Base-by-base conservation (phyloP, 1,140 invertebrate species). In the Cydia splendana region DNA sequence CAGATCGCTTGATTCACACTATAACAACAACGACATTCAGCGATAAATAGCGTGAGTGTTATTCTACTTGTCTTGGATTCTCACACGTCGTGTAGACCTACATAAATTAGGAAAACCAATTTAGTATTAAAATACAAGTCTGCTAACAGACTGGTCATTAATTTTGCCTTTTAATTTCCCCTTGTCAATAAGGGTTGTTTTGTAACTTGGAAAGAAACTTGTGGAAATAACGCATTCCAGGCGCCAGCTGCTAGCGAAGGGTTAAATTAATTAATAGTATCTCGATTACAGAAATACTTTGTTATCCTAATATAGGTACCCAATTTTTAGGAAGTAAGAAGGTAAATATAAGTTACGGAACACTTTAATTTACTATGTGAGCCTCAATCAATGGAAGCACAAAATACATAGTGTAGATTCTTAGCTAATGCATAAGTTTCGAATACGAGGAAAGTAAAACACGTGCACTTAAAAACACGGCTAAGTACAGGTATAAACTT, bases 201-300 rank as follows among this genome's bases (percentile, higher is more conserved):
- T 24, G 57, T n/a, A 62, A 62, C 18, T 62, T 62, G 18, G 57
- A 62, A 62, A 24, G 18, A 62, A 62, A 62, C 57, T 62, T 62
- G 57, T 62, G 57, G 20, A 62, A 62, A 62, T 62, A 62, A 62
- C 57, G 57, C 57, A 62, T 62, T 62, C 57, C 57, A 20, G 20
- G 57, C 20, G 20, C 9, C 57, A 62, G 57, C 57, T 62, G 57
- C 20, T 10, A 10, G 57, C n/a, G 57, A 62, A 62, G 57, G 57
- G 57, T 62, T 62, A 62, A 62, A 62, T 62, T 62, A 62, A 62
- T 62, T 62, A 62, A 62, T 62, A 62, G 57, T 62, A 62, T 62
- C 20, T 24, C 57, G 57, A 62, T 62, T 24, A 62, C 20, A 62
- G 57, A 62, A 62, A 62, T 24, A 62, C 57, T 62, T 12, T 62